Base-by-base conservation (phyloP, 2,113 vertebrate genomes). In the Okapia johnstoni region DNA sequence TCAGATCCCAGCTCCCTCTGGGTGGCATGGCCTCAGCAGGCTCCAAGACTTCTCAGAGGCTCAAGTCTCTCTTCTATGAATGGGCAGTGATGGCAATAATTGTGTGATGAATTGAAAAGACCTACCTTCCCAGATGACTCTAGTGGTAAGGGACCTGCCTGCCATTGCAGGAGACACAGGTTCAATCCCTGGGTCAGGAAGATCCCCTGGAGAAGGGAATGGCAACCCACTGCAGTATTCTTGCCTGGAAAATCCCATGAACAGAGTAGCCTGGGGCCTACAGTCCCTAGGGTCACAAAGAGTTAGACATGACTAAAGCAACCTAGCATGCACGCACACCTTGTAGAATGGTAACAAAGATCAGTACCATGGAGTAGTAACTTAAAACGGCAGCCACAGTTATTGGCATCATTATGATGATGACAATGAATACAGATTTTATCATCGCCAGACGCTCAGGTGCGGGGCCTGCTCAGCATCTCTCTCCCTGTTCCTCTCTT, bases 281-380 rank as follows among this genome's bases (percentile, higher is more conserved):
- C 23, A 43, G 70, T 76, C 12, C 70, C 23, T 26, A 15, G 70
- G 43, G 25, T 43, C 40, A 76, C 12, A 76, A 76, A 76, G 70
- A 76, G 12, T 76, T 23, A 43, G 70, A 43, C 40, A 7, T 43
- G 40, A 43, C 40, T 76, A 23, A 43, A 76, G 40, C 40, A 76
- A 43, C 6, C 7, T 43, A 43, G 6, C 12, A 43, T 23, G 3
- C 40, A 26, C 1, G 1, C 1, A 43, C 12, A 26, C 40, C 30
- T 60, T 85, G 12, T 25, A 76, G 40, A 92, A 70, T 1, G 19
- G 40, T 57, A 23, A 2, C 61, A 76, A 84, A 61, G 14, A 50
- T 85, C 7, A 79, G 48, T 43, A 14, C 6, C 81, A 73, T 5
- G 5, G 40, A 25, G 19, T 25, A 28, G 52, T 48, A 33, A 80